Evolutionary conservation across 2,797 vertebrate species (phyloP).

Genomic region (Menidia menidia): DNA sequence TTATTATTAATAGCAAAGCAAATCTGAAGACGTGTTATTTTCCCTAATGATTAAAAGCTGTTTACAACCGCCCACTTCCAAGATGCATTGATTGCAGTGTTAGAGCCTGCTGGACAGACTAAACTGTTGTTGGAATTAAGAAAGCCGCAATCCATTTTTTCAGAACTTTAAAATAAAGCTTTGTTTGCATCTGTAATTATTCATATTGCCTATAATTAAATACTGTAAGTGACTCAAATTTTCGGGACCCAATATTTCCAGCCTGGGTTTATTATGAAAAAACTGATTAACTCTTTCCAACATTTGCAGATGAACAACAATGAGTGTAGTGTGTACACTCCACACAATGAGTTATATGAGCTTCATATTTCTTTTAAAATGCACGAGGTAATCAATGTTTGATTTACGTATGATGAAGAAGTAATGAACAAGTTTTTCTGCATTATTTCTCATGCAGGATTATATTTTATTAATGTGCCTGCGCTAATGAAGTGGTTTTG

Average conservation of each 20-base stretch:
- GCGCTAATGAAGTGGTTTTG: constrained; percentile 52
- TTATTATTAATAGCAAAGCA: neutral
- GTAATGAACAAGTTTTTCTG: constrained; percentile 68
- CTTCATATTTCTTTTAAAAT: constrained; percentile 44
- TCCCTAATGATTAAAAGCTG: neutral
- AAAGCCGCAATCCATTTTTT: neutral
- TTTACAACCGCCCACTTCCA: neutral
- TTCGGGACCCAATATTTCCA: neutral
- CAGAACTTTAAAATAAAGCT: neutral
- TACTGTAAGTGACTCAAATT: too few relatives aligned
- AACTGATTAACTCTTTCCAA: constrained; percentile 24
- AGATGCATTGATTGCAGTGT: neutral
- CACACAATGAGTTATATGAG: constrained; percentile 42
- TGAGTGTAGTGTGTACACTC: constrained; percentile 10
- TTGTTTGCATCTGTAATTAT: neutral
- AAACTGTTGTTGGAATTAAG: neutral
- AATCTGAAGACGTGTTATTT: neutral
- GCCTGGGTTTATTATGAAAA: constrained; percentile 1
- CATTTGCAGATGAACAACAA: constrained; percentile 28
- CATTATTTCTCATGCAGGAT: constrained; percentile 54
- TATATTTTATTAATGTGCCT: constrained; percentile 65
- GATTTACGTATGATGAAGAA: constrained; percentile 61
- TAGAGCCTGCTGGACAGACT: neutral
- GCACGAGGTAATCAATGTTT: constrained; percentile 65
- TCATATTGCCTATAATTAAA: neutral